Evolutionary conservation across 2,113 vertebrate genomes (phyloP).

Genomic region (Cyanocitta stelleri): DNA sequence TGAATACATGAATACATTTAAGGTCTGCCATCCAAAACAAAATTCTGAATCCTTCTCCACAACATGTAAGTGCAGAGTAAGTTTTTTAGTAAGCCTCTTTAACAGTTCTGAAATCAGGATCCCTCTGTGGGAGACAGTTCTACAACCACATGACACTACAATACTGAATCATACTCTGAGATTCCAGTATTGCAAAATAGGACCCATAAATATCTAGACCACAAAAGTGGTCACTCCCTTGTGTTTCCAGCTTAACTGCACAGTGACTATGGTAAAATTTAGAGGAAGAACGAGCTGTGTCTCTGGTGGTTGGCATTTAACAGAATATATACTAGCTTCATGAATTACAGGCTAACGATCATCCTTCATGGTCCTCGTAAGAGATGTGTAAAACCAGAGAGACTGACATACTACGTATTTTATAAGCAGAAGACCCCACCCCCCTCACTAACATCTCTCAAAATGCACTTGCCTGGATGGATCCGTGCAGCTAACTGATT

Average conservation of each 20-base stretch:
- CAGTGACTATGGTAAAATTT: background rate
- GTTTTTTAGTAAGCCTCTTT: background rate
- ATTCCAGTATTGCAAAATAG: constrained; percentile 12
- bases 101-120: background rate
- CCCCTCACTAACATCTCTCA: background rate
- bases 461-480: background rate
- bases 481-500: background rate
- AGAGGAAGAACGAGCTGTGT: background rate
- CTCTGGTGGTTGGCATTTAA: background rate
- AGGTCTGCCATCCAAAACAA: background rate
- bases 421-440: background rate
- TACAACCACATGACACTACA: background rate
- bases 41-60: background rate
- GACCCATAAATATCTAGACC: background rate
- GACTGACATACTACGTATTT: background rate
- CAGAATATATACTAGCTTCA: background rate
- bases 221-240: background rate
- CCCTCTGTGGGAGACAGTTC: background rate
- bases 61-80: background rate
- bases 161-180: background rate
- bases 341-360: background rate
- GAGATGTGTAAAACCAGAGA: background rate
- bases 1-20: background rate
- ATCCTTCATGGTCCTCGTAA: background rate
- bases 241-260: background rate